phyloP scores from a whole-genome alignment of 2,113 vertebrate species.

The Phalacrocorax aristotelis region DNA sequence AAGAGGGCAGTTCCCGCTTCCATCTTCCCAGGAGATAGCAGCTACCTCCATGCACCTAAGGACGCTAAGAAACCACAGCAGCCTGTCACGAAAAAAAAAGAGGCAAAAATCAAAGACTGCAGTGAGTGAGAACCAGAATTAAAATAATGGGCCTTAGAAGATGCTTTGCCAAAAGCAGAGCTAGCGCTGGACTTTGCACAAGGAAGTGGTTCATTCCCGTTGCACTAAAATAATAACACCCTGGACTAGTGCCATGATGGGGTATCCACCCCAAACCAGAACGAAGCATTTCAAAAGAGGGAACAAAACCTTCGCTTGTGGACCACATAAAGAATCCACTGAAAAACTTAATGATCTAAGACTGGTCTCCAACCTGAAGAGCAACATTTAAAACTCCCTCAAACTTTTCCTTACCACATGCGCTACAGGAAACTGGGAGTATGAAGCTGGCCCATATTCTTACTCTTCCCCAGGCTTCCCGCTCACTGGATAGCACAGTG shows the following conservation, averaged over 20 bases:
- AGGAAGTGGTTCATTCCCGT: neutral
- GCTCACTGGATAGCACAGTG: neutral
- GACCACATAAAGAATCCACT: neutral
- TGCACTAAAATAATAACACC: neutral
- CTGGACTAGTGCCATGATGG: too few species aligned
- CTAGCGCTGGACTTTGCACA: neutral
- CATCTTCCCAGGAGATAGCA: neutral
- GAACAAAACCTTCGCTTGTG: neutral
- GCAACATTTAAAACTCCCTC: neutral
- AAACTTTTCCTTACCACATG: neutral
- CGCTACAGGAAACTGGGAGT: neutral
- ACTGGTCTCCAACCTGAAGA: neutral
- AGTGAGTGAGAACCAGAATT: neutral
- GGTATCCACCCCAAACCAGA: neutral
- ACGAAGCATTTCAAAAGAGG: neutral
- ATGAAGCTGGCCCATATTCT: neutral
- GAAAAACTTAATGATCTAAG: neutral
- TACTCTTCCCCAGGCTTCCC: neutral
- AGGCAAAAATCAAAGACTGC: neutral
- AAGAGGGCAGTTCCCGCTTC: neutral
- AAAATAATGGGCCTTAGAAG: neutral
- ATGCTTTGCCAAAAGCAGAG: neutral
- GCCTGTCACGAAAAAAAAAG: neutral
- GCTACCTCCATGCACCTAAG: neutral
- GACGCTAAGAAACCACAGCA: neutral